A percentile compares a stretch with the other conserved stretches of the same genome.
Evolutionary conservation across 2,113 vertebrate genomes (phyloP).

Genomic region (Natator depressus): DNA sequence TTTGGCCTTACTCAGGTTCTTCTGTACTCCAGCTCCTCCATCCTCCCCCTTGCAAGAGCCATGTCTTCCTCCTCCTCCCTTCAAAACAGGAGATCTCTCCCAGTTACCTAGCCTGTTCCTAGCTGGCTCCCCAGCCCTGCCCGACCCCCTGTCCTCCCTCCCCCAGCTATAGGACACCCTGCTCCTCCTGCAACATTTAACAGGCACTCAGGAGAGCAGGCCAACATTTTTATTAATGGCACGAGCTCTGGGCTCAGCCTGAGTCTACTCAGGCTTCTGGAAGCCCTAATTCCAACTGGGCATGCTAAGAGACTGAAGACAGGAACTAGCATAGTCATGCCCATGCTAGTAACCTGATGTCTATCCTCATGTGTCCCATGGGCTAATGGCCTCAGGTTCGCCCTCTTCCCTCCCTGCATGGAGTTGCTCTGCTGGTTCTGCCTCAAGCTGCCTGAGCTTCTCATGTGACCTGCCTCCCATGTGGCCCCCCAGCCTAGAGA

Average conservation of each 20-base stretch:
- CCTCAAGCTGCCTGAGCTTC: background rate
- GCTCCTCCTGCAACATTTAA: background rate
- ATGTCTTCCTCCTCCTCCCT: background rate
- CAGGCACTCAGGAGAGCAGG: background rate
- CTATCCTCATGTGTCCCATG: background rate
- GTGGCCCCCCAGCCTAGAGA: background rate
- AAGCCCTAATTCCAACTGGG: background rate
- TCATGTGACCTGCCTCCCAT: background rate
- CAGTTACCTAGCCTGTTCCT: background rate
- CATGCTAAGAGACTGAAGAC: background rate
- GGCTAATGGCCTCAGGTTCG: background rate
- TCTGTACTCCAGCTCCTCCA: background rate
- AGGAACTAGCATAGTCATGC: background rate
- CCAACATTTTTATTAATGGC: background rate
- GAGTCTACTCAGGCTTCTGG: background rate
- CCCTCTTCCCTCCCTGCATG: background rate
- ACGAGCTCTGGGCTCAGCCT: background rate
- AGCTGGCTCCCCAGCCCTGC: background rate
- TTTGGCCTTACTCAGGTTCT: background rate
- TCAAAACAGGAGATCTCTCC: background rate
- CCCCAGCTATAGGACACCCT: background rate
- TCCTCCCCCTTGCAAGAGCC: background rate
- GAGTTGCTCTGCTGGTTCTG: background rate
- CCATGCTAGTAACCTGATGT: background rate
- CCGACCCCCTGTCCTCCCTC: too few species aligned